phyloP scores from a whole-genome alignment of 1,140 invertebrate genomes.

The Arion vulgaris region DNA sequence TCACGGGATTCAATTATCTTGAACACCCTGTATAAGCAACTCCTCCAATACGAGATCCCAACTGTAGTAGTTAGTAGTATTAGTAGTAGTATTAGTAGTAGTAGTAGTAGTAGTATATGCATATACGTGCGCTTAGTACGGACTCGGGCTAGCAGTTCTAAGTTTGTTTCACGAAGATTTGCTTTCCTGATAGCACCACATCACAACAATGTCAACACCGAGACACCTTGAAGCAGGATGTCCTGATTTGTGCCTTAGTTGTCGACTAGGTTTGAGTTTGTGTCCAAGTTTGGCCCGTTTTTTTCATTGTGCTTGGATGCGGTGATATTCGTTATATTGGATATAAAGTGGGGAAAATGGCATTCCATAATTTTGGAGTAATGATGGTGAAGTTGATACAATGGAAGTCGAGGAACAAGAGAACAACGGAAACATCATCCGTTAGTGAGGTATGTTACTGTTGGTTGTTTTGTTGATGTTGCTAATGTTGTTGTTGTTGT shows the following conservation, averaged over 20 bases:
- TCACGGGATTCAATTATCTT: too few relatives aligned
- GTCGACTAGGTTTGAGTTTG: neutral
- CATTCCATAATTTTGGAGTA: slow-evolving; percentile 12
- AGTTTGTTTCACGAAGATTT: too few relatives aligned
- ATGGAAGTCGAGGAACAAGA: slow-evolving; percentile 7
- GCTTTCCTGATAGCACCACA: too few relatives aligned
- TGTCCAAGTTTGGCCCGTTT: neutral
- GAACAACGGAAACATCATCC: neutral
- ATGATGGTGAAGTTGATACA: slow-evolving; percentile 5
- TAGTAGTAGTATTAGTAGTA: too few relatives aligned
- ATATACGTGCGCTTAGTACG: too few relatives aligned
- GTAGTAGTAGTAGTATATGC: too few relatives aligned
- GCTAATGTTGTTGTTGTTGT: too few relatives aligned
- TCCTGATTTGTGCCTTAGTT: neutral
- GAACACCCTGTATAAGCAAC: too few relatives aligned
- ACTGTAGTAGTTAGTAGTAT: too few relatives aligned
- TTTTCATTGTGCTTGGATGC: neutral
- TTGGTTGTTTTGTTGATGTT: too few relatives aligned
- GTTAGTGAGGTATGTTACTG: neutral
- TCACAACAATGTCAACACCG: neutral
- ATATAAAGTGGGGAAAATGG: neutral
- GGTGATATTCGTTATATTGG: neutral
- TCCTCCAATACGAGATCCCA: too few relatives aligned
- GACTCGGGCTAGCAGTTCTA: too few relatives aligned
- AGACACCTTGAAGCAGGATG: neutral